Base-by-base conservation (phyloP, 2,113 vertebrate species). In the Upupa epops region DNA sequence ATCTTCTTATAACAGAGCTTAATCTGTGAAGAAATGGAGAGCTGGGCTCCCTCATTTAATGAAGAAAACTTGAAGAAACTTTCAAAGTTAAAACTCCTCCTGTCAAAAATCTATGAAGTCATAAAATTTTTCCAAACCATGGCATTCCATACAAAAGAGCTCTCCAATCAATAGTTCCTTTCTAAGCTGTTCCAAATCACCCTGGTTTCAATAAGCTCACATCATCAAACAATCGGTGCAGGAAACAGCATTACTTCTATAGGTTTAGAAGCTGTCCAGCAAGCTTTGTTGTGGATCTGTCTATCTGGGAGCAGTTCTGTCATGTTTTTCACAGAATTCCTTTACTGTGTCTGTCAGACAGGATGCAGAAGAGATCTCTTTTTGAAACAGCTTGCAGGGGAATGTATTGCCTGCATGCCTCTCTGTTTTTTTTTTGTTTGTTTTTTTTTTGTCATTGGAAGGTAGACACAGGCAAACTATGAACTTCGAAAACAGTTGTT, bases 91-190 rank as follows among this genome's bases (percentile, higher is more conserved):
- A 94, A 96, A 94, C 95, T 91, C 93, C 72, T 91, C 86, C 70
- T 71, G 75, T 95, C 95, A 90, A 92, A 96, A 96, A 91, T 66
- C 79, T 88, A 74, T 71, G 86, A 89, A 87, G 75, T 89, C 76
- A 83, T 95, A 96, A 95, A 96, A 93, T 77, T 89, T 95, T 88
- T 91, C 51, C 9, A 32, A 93, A 96, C 94, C 96, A 92, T 92
- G 59, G 46, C 64, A 96, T 95, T 92, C 71, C 64, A n/a, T 86
- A 88, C 89, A 88, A 96, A 96, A 95, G 81, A 49, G 29, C 49
- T 83, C 84, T 90, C 94, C 90, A 90, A 66, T 93, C 82, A 74
- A 58, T 72, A 72, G 83, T 63, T 87, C 37, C 75, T 86, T 45
- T 88, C 78, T 88, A 78, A 92, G 40, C 85, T 76, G 83, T 83